phyloP scores from a whole-genome alignment of 2,797 vertebrate species.

The Gila robusta region DNA sequence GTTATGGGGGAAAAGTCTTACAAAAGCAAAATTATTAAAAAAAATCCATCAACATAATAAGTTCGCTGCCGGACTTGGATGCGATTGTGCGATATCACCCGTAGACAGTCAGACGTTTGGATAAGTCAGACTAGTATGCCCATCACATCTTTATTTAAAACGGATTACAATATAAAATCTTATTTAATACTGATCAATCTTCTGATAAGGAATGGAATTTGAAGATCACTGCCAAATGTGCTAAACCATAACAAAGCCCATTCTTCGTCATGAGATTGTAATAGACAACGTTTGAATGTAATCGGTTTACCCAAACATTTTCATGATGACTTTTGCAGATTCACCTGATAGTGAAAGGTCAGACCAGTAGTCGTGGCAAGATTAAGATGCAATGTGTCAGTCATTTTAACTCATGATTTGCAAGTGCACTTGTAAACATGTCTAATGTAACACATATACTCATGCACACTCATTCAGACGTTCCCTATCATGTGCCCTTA shows the following conservation, averaged over 20 bases:
- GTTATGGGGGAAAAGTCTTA: background rate
- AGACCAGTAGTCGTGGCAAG: background rate
- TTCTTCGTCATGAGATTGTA: slow-evolving; percentile 5
- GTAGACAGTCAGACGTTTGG: slow-evolving; percentile 2
- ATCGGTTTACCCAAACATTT: background rate
- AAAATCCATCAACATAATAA: background rate
- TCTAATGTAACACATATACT: background rate
- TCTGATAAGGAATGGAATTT: slow-evolving; percentile 18
- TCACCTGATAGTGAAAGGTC: background rate
- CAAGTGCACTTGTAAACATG: background rate
- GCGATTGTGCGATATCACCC: background rate
- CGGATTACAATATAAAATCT: slow-evolving; percentile 31
- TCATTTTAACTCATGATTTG: background rate
- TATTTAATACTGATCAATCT: slow-evolving; percentile 21
- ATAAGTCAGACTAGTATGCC: slow-evolving; percentile 4
- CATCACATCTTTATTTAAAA: slow-evolving; percentile 26
- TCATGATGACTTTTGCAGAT: background rate
- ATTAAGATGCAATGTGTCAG: background rate
- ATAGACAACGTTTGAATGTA: background rate
- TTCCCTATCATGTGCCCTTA: slow-evolving; percentile 1
- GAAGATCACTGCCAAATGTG: slow-evolving; percentile 7
- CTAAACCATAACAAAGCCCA: slow-evolving; percentile 11
- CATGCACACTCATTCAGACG: background rate
- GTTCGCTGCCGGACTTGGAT: background rate
- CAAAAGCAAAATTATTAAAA: slow-evolving; percentile 5